Conservation (phyloP, 2,113 vertebrate species). For the Gulo gulo region DNA sequence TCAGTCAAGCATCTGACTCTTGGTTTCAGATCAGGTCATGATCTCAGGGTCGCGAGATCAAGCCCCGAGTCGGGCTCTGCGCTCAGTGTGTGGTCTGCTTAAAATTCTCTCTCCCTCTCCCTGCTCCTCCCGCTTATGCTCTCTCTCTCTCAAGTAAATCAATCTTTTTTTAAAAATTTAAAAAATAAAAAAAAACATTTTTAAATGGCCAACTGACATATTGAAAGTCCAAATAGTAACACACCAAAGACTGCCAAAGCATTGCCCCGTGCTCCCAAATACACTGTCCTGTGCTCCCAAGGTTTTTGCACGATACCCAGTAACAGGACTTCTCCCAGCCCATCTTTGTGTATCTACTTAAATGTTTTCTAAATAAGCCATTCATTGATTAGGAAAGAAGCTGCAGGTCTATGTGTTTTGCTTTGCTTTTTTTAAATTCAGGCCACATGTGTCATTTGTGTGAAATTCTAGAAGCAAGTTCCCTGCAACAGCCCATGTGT, state of each 20-base stretch:
- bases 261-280: neutral
- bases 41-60: no score
- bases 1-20: neutral
- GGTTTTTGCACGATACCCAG: neutral
- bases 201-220: neutral
- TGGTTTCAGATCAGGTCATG: neutral
- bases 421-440: constrained; percentile 12
- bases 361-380: constrained; percentile 30
- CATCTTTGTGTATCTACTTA: neutral
- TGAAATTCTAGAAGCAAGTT: constrained; percentile 40
- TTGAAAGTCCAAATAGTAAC: neutral
- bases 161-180: neutral
- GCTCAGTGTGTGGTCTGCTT: neutral
- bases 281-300: neutral
- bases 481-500: neutral
- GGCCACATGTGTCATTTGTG: neutral
- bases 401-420: neutral
- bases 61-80: neutral
- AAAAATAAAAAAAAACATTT: neutral
- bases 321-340: neutral
- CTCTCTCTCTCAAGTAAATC: neutral
- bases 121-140: neutral
- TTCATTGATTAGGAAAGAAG: neutral
- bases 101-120: neutral
- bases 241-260: neutral